These are phyloP conservation scores for Ceratitis capitata DNA, from an alignment of 1,140 invertebrate species.

Conservation along the genomic window DNA sequence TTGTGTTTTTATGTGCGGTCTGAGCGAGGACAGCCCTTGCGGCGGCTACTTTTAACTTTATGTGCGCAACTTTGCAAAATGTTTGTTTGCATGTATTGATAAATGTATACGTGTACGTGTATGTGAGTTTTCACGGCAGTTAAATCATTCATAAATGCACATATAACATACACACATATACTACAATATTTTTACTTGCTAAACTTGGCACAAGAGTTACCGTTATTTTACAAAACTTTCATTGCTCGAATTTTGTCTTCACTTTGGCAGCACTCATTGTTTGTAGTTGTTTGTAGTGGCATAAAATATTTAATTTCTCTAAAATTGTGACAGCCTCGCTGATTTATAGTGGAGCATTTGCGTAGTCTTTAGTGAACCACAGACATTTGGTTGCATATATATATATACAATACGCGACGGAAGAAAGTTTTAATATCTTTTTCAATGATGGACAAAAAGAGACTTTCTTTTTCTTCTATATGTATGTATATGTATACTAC, in stretches of 20 bases:
- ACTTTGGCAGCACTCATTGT: background rate
- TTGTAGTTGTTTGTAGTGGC: background rate
- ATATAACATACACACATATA: background rate
- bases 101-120: background rate
- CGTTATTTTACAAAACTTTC: background rate
- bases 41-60: background rate
- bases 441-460: too few species aligned
- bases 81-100: background rate
- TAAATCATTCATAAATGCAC: background rate
- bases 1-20: too few species aligned
- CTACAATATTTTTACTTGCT: background rate
- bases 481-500: too few species aligned
- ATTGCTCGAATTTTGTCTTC: background rate
- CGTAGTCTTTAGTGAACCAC: background rate
- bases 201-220: background rate
- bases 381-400: background rate
- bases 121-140: background rate
- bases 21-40: background rate
- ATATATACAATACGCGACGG: background rate
- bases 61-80: background rate
- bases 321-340: background rate
- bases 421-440: too few species aligned
- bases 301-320: conserved; percentile 13
- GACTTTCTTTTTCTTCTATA: too few species aligned
- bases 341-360: background rate